Evolutionary conservation across 2,113 vertebrate species (phyloP).

Genomic region (Syrrhaptes paradoxus): DNA sequence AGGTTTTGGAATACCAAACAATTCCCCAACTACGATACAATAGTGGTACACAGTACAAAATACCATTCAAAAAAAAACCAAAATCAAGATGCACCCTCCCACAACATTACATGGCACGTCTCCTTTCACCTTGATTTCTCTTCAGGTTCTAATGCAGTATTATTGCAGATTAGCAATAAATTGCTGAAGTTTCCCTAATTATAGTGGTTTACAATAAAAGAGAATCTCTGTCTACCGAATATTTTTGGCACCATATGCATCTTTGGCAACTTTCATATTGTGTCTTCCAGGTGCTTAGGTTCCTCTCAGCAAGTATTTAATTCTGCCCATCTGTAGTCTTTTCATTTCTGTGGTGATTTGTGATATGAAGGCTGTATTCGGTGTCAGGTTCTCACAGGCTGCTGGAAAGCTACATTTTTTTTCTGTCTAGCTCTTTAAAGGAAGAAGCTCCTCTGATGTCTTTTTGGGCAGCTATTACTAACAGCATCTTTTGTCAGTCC

Average conservation of each 20-base stretch:
- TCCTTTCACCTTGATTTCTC: neutral
- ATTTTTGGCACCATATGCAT: neutral
- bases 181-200: neutral
- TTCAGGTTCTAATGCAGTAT: neutral
- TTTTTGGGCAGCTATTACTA: neutral
- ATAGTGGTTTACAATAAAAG: neutral
- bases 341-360: constrained; percentile 34
- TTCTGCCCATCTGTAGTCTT: neutral
- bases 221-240: neutral
- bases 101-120: neutral
- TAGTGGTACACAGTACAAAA: neutral
- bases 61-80: neutral
- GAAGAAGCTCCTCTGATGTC: neutral
- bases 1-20: neutral
- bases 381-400: constrained; percentile 31
- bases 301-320: constrained; percentile 47
- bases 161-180: neutral
- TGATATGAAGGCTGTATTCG: neutral
- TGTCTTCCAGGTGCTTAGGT: neutral
- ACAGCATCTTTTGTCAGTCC: neutral
- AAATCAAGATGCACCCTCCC: neutral
- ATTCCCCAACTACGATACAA: neutral
- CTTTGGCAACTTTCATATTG: neutral
- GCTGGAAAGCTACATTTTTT: neutral
- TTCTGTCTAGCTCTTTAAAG: neutral